Conservation (phyloP, 2,888 invertebrate genomes). For the Euzetes globulus region DNA sequence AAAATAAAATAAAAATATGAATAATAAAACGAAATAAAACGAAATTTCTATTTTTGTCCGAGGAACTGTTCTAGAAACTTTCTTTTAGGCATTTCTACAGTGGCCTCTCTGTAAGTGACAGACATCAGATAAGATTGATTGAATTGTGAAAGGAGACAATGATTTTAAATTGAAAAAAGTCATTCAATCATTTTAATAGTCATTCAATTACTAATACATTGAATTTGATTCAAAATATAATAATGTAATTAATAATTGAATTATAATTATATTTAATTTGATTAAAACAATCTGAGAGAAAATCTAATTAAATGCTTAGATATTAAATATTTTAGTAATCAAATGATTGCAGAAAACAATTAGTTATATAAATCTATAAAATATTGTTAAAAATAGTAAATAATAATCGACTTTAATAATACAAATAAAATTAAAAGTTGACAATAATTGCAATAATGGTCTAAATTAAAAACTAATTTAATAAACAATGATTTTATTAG, state of each 20-base stretch:
- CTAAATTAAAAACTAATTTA: background rate
- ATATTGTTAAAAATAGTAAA: background rate
- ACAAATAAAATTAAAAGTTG: background rate
- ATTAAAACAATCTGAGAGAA: background rate
- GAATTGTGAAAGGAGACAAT: too few species aligned
- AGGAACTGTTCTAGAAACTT: too few species aligned
- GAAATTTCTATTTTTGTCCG: too few species aligned
- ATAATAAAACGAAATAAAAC: too few species aligned
- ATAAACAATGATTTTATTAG: background rate
- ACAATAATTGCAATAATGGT: background rate
- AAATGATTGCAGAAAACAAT: background rate
- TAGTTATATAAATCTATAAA: background rate
- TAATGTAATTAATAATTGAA: background rate
- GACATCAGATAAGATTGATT: too few species aligned
- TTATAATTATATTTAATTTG: background rate
- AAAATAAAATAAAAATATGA: too few species aligned
- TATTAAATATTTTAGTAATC: background rate
- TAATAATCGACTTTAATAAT: background rate
- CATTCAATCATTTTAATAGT: too few species aligned
- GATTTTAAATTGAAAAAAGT: too few species aligned
- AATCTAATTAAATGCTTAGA: background rate
- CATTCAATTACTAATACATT: background rate
- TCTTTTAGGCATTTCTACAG: too few species aligned
- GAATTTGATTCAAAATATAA: conserved; percentile 7
- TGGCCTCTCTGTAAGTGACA: too few species aligned